phyloP scores from a whole-genome alignment of 2,888 invertebrate species.

The Mimas tiliae region DNA sequence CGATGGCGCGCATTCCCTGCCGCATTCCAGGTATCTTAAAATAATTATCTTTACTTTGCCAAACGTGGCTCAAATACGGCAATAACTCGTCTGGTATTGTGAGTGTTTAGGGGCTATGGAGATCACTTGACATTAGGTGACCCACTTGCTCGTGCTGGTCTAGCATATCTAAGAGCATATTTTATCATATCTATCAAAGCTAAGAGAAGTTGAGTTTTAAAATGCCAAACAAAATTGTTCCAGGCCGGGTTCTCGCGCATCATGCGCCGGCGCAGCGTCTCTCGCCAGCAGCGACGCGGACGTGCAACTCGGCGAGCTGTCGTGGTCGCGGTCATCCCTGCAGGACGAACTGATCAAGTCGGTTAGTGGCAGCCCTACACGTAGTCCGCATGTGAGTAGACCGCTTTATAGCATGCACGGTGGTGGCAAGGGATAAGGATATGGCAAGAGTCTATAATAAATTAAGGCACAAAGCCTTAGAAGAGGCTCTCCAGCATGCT shows the following conservation, averaged over 20 bases:
- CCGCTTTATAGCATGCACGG: conserved; percentile 21
- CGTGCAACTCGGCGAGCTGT: conserved; percentile 80
- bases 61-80: too few relatives aligned
- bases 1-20: conserved; percentile 87
- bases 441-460: background rate
- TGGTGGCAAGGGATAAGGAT: conserved; percentile 10
- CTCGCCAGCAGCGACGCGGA: conserved; percentile 81
- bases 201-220: too few relatives aligned
- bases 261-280: conserved; percentile 86
- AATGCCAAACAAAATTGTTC: background rate
- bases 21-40: conserved; percentile 86
- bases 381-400: conserved; percentile 76
- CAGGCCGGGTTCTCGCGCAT: conserved; percentile 81
- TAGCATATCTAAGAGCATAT: too few relatives aligned
- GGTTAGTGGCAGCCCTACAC: conserved; percentile 82
- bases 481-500: too few relatives aligned
- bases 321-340: conserved; percentile 87
- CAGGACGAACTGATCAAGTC: conserved; percentile 88
- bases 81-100: too few relatives aligned
- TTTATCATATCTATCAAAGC: too few relatives aligned
- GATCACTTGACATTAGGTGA: too few relatives aligned
- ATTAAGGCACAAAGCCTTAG: too few relatives aligned
- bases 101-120: too few relatives aligned
- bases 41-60: background rate
- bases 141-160: too few relatives aligned